Percentiles rank a stretch among this genome's conserved stretches.
Conservation (phyloP, 2,113 vertebrate species). For the Corydoras sp. region DNA sequence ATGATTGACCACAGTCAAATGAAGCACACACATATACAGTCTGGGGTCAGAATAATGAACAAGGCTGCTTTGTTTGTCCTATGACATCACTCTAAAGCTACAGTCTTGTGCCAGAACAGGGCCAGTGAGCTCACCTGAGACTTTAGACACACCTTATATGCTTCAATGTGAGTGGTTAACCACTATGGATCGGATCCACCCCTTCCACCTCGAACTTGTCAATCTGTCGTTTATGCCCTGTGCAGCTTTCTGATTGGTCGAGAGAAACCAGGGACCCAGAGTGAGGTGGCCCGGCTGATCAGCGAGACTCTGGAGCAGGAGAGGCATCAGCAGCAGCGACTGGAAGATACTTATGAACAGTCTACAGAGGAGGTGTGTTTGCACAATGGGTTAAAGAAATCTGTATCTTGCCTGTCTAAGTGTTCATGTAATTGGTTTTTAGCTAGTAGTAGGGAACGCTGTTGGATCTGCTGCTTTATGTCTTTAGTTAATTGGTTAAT, state of each 20-base stretch:
- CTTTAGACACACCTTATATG: background rate
- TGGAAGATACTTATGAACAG: conserved; percentile 76
- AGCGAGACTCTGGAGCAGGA: conserved; percentile 89
- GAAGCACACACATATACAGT: conserved; percentile 12
- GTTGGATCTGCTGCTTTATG: no score
- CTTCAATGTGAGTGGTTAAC: background rate
- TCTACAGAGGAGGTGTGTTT: conserved; percentile 71
- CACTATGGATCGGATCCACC: background rate
- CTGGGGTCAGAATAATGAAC: conserved; percentile 8
- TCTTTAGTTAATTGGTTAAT: no score
- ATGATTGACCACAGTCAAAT: conserved; percentile 48
- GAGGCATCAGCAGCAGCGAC: conserved; percentile 69
- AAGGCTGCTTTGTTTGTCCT: background rate
- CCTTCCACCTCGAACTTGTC: background rate
- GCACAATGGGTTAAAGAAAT: background rate
- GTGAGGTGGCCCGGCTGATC: conserved; percentile 87
- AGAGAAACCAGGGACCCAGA: conserved; percentile 83
- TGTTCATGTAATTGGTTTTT: background rate
- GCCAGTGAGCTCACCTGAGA: background rate
- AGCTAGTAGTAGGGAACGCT: no score
- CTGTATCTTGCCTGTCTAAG: background rate
- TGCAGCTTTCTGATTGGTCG: conserved; percentile 85
- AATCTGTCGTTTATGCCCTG: conserved; percentile 15
- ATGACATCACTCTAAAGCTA: conserved; percentile 2
- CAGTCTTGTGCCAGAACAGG: background rate